Base-by-base conservation (phyloP, 1,140 invertebrate genomes). In the Triops cancriformis region DNA sequence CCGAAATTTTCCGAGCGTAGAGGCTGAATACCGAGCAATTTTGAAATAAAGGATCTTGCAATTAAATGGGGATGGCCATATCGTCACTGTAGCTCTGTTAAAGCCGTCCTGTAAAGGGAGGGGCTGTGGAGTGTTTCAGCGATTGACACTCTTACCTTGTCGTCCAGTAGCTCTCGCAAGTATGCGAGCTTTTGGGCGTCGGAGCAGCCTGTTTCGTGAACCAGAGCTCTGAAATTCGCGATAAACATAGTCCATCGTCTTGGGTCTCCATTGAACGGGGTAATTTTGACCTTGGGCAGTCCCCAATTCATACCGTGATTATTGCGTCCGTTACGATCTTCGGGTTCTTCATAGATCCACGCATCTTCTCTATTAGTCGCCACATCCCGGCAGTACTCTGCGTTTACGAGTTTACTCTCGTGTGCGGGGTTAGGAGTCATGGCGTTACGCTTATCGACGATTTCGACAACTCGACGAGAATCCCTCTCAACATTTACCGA, bases 231-330 rank as follows among this genome's bases (percentile, higher is more conserved):
- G 28, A 75, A 75, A 28, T 26, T 75, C 1, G 74, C 27, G 11
- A 43, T 41, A 75, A 75, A 75, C 74, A 75, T 75, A 11, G 74
- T 41, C 74, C 74, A 75, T 9, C 45, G 37, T 14, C 74, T 51
- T 12, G 37, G 74, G 1, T 75, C 74, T 26, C 74, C 74, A 18
- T 75, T 45, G 31, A 75, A 75, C 26, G 74, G 74, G 18, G 26
- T 41, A n/a, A 75, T 41, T 23, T 31, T 45, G 4, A 75, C 23
- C 41, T 75, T 75, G 3, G 74, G 74, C 12, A 75, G 74, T 31
- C 26, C 74, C 3, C 27, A 45, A 26, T 18, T 75, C 0, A 12
- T 6, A 64, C 27, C 74, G 31, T 7, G 74, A 28, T 10, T 26
- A 28, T 28, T 75, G 26, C 4, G 14, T 42, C 31, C 23, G 12